These are phyloP conservation scores for Tetramorium alpestre DNA, from an alignment of 1,140 invertebrate species.

Conservation along the genomic window DNA sequence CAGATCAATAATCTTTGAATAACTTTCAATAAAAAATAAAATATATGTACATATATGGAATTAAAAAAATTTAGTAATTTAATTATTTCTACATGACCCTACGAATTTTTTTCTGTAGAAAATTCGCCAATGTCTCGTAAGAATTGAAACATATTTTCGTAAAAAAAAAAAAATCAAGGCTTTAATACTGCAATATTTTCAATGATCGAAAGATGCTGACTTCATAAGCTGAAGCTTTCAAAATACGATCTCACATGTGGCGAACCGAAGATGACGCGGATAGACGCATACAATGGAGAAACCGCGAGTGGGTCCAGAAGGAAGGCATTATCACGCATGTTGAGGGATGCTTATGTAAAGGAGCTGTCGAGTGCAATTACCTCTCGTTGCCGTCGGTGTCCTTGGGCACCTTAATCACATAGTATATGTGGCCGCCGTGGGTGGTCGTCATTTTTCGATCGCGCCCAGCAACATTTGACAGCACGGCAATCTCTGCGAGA, in stretches of 20 bases:
- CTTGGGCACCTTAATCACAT: slow-evolving; percentile 88
- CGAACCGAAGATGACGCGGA: background rate
- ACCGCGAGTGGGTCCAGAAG: too few relatives aligned
- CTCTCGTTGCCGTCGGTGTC: slow-evolving; percentile 82
- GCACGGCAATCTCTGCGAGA: background rate
- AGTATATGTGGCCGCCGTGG: slow-evolving; percentile 88
- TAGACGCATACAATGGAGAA: background rate
- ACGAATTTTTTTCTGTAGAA: background rate
- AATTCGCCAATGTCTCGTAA: background rate
- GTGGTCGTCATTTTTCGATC: slow-evolving; percentile 86
- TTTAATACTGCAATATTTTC: background rate
- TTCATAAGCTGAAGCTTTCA: background rate
- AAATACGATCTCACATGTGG: background rate
- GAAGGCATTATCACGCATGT: background rate
- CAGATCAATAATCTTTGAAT: background rate
- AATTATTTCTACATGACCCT: background rate
- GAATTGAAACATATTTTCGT: background rate
- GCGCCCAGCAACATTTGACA: slow-evolving; percentile 59
- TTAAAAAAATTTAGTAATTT: background rate
- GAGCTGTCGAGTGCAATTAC: slow-evolving; percentile 76
- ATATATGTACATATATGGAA: too few relatives aligned
- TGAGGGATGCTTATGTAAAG: slow-evolving; percentile 27
- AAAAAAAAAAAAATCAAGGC: too few relatives aligned
- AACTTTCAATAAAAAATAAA: background rate
- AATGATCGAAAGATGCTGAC: background rate